These are phyloP conservation scores for Apamea monoglypha DNA, from an alignment of 2,888 invertebrate species.

Conservation along the genomic window DNA sequence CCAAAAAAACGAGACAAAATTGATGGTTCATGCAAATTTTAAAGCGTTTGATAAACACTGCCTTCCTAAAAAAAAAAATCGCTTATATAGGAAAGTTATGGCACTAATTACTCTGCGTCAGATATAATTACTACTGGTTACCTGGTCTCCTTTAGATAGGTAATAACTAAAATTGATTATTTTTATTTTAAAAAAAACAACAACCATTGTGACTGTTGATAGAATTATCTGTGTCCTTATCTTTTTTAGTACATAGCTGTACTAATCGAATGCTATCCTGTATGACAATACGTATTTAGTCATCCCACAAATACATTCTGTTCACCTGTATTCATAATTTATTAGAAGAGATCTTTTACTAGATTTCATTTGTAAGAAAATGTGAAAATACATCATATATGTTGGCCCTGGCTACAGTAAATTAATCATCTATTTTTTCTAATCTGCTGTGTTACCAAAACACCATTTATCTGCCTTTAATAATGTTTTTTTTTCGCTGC, in stretches of 20 bases:
- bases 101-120: not conserved
- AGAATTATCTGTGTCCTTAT: conserved; percentile 46
- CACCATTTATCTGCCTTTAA: not conserved
- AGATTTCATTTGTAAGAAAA: not conserved
- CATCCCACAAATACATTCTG: not conserved
- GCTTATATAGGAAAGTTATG: not conserved
- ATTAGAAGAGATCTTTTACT: not conserved
- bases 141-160: not conserved
- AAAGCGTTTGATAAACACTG: not conserved
- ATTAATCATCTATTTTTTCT: not conserved
- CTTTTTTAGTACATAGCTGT: conserved; percentile 19
- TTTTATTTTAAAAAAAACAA: not conserved
- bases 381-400: not conserved
- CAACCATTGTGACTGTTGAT: conserved; percentile 30
- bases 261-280: conserved; percentile 28
- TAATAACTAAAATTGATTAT: not conserved
- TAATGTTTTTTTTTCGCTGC: not conserved
- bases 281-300: conserved; percentile 14
- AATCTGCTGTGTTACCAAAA: not conserved
- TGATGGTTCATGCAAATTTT: not conserved
- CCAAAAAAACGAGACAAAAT: not conserved
- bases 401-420: not conserved
- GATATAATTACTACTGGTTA: not conserved
- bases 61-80: not conserved
- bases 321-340: too few relatives aligned